Conservation (phyloP, 2,888 invertebrate genomes). For the Epistrophella euchroma region DNA sequence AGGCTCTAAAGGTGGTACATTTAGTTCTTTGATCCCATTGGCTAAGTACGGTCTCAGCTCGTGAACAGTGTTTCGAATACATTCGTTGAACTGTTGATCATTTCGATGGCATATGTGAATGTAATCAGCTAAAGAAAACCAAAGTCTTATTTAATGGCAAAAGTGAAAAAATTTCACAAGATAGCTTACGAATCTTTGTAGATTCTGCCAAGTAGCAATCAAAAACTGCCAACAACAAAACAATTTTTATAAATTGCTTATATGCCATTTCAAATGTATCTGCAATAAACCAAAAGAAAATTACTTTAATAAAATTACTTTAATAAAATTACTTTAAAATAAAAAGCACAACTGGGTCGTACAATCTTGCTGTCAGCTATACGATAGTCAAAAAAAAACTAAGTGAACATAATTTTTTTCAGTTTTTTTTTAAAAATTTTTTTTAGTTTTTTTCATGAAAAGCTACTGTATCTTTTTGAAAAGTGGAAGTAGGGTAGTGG, state of each 20-base stretch:
- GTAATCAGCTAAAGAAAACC: constrained; percentile 86
- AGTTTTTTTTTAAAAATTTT: too few relatives aligned
- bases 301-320: too few relatives aligned
- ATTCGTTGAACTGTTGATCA: constrained; percentile 86
- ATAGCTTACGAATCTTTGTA: constrained; percentile 57
- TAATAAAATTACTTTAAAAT: too few relatives aligned
- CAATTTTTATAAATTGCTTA: constrained; percentile 7
- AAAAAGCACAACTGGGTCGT: too few relatives aligned
- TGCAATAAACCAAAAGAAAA: constrained; percentile 32
- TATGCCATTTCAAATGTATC: constrained; percentile 42
- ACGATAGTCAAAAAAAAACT: too few relatives aligned
- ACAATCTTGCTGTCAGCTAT: too few relatives aligned
- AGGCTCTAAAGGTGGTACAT: constrained; percentile 89
- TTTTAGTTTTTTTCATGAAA: too few relatives aligned
- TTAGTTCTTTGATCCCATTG: constrained; percentile 88
- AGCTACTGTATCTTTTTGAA: too few relatives aligned
- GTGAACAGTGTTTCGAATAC: constrained; percentile 87
- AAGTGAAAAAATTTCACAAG: not conserved
- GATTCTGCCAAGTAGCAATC: constrained; percentile 16
- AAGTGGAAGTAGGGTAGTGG: too few relatives aligned
- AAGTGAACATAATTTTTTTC: too few relatives aligned
- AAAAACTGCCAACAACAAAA: constrained; percentile 18
- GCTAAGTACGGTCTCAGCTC: constrained; percentile 86
- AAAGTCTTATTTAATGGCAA: not conserved
- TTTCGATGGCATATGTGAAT: constrained; percentile 88